Evolutionary conservation across 2,888 invertebrate genomes (phyloP).

Genomic region (Sphaeridia pumilis): DNA sequence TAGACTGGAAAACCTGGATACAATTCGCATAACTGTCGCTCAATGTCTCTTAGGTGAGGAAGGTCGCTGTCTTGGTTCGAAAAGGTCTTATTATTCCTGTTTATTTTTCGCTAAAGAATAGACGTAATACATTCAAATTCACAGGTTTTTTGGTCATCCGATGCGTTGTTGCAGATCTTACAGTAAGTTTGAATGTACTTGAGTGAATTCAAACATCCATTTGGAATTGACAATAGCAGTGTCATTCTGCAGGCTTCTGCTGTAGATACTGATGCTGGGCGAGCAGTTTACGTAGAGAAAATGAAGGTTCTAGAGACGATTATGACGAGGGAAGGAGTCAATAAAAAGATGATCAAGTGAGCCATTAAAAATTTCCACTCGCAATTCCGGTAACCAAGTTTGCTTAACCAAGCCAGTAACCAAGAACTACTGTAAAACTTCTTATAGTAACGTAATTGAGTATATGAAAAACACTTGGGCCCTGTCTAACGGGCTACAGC

Average conservation of each 20-base stretch:
- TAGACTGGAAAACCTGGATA: no score
- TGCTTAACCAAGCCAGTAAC: no score
- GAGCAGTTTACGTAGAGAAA: constrained; percentile 21
- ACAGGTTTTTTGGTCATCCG: constrained; percentile 27
- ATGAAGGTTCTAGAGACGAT: constrained; percentile 18
- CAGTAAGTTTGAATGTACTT: constrained; percentile 10
- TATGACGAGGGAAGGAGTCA: constrained; percentile 21
- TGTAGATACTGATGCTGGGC: constrained; percentile 30
- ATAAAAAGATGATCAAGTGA: constrained; percentile 20
- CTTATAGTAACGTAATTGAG: constrained; percentile 9
- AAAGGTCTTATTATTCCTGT: no score
- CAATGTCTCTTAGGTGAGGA: neutral
- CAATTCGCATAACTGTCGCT: neutral
- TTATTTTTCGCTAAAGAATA: neutral
- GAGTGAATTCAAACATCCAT: neutral
- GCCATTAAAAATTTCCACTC: neutral
- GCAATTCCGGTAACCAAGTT: neutral
- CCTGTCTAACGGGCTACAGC: constrained; percentile 14
- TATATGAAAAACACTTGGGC: constrained; percentile 19
- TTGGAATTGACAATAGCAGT: neutral
- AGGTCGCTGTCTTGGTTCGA: no score
- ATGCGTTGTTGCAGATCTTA: constrained; percentile 30
- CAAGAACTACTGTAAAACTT: no score
- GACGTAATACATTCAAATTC: neutral
- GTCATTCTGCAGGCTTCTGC: constrained; percentile 18